These are phyloP conservation scores for fruit fly (Drosophila melanogaster) DNA, from an alignment of 1,140 invertebrate genomes.

Conservation along the genomic window DNA sequence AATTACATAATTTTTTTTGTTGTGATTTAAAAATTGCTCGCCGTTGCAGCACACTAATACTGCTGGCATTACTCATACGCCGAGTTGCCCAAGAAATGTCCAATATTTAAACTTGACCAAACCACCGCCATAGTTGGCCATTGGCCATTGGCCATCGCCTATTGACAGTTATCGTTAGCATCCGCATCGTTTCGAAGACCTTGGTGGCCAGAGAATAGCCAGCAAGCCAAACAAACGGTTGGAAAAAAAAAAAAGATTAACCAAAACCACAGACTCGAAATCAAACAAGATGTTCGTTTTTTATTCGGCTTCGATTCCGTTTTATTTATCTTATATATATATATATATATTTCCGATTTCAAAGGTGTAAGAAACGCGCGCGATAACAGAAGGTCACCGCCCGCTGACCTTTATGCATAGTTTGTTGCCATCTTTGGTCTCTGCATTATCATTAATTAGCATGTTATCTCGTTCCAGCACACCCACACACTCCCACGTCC, in stretches of 20 bases:
- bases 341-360: background rate
- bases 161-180: slow-evolving; percentile 49
- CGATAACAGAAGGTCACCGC: slow-evolving; percentile 23
- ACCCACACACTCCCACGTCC: background rate
- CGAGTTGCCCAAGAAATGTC: slow-evolving; percentile 60
- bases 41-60: slow-evolving; percentile 14
- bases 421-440: background rate
- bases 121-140: slow-evolving; percentile 18
- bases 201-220: slow-evolving; percentile 33
- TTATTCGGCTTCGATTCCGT: slow-evolving; percentile 7
- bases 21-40: slow-evolving; percentile 55
- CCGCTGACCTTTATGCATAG: slow-evolving; percentile 8
- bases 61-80: slow-evolving; percentile 63
- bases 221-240: slow-evolving; percentile 20
- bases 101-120: slow-evolving; percentile 68
- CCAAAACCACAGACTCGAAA: slow-evolving; percentile 13
- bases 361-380: slow-evolving; percentile 1
- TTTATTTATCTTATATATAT: background rate
- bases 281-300: slow-evolving; percentile 4
- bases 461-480: slow-evolving; percentile 29
- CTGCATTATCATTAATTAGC: slow-evolving; percentile 37
- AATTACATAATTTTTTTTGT: slow-evolving; percentile 75
- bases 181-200: slow-evolving; percentile 28
- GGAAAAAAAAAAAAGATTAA: background rate
- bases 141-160: slow-evolving; percentile 7